Evolutionary conservation across 2,113 vertebrate genomes (phyloP).

Genomic region (Mugil cephalus): DNA sequence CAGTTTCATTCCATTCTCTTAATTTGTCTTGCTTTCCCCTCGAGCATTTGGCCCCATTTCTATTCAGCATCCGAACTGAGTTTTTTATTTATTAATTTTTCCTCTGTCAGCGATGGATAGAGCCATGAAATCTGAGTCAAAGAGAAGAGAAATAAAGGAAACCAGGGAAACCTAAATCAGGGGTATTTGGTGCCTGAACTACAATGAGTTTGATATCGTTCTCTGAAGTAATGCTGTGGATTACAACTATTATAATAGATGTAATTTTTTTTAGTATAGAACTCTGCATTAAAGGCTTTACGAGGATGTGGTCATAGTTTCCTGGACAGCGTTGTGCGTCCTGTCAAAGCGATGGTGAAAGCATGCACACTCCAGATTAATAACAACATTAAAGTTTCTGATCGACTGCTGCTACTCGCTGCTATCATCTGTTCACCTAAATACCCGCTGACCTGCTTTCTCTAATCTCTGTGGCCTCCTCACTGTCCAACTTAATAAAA

Average conservation of each 20-base stretch:
- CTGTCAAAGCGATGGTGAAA: conserved; percentile 31
- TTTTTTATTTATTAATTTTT: conserved; percentile 10
- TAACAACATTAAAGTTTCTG: conserved; percentile 8
- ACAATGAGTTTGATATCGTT: no score
- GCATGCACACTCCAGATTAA: conserved; percentile 44
- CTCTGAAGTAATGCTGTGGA: no score
- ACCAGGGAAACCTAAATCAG: conserved; percentile 40
- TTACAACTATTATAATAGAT: conserved; percentile 71
- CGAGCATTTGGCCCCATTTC: conserved; percentile 41
- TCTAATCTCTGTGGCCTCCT: conserved; percentile 57
- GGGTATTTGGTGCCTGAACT: no score
- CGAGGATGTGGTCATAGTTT: conserved; percentile 55
- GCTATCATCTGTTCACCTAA: conserved; percentile 59
- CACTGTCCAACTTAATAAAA: conserved; percentile 58
- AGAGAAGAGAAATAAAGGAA: conserved; percentile 35
- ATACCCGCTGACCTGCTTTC: conserved; percentile 76
- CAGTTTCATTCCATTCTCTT: conserved; percentile 22
- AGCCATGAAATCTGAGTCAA: conserved; percentile 38
- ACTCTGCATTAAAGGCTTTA: conserved; percentile 74
- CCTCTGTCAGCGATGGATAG: conserved; percentile 38
- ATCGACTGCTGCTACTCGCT: conserved; percentile 15
- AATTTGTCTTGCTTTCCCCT: conserved; percentile 27
- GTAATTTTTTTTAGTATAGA: conserved; percentile 67
- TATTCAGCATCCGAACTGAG: conserved; percentile 40
- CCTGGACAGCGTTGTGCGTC: conserved; percentile 50